Evolutionary conservation across 2,888 invertebrate species (phyloP), one percentile per base, ranked within the genome.

Genomic region (Drosophila parthenogenetica): DNA sequence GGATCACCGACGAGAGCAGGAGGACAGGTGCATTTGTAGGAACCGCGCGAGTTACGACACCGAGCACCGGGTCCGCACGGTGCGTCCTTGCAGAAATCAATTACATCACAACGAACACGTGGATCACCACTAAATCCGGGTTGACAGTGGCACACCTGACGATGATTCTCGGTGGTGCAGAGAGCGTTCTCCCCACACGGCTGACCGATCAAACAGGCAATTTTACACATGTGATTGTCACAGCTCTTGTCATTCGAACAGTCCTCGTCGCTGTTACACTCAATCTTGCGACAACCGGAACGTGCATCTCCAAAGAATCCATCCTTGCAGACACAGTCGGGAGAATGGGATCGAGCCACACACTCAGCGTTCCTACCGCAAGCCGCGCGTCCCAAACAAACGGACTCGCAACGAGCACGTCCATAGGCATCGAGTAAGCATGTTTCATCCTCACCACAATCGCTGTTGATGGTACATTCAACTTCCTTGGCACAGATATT

Each of bases 361-460:
- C 98, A 98, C 71, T 95, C 94, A 0, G 97, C 96, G 91, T 97
- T 97, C 70, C 97, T 94, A 35, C 97, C 96, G 90, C 98, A 97
- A 43, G 95, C 91, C 1, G 95, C 93, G 3, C 93, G 93, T 43
- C 95, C 94, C 67, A 95, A 94, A 88, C 97, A 98, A 0, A 96
- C 95, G 80, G 95, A 94, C 55, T 94, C 93, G 90, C 97, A 98
- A 89, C 96, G 95, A 0, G 95, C 94, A 86, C 96, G 95, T 22
- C 97, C 97, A 61, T 96, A 93, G 68, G 93, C 93, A 69, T 93
- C 94, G 13, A 94, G 93, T 17, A 94, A 89, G 88, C 98, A 98
- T 84, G 94, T 95, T 91, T 97, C 96, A 73, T 94, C 94, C 50
- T 93, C 92, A 2, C 93, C 93, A 89, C 98, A 98, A 83, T 98